Conservation (phyloP, 2,888 invertebrate genomes). For the Sinopyrophorus schimmeli region DNA sequence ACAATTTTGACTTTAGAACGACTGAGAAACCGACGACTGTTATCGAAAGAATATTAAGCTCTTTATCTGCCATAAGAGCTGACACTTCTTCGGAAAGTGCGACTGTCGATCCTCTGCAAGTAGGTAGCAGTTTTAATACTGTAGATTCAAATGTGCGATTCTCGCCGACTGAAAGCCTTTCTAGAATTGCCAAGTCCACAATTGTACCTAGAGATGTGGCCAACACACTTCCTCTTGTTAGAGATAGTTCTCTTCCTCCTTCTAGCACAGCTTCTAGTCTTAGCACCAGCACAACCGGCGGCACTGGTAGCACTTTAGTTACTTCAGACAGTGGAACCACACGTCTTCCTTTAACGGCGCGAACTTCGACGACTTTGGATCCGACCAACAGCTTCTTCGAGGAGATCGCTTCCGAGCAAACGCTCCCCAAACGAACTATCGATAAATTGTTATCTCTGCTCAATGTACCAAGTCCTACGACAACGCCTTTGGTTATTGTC, state of each 20-base stretch:
- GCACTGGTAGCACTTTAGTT: conserved; percentile 16
- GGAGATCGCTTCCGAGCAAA: conserved; percentile 47
- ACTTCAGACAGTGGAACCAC: conserved; percentile 20
- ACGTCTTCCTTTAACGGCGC: conserved; percentile 29
- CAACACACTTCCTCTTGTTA: conserved; percentile 11
- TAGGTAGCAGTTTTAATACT: conserved; percentile 51
- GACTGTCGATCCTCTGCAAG: conserved; percentile 41
- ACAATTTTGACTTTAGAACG: conserved; percentile 39
- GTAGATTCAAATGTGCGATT: conserved; percentile 37
- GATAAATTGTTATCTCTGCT: conserved; percentile 49
- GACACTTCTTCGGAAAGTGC: conserved; percentile 42
- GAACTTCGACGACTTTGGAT: conserved; percentile 32
- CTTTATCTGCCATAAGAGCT: conserved; percentile 53
- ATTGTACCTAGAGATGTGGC: conserved; percentile 25
- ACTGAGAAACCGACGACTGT: conserved; percentile 54
- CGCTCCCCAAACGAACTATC: conserved; percentile 49
- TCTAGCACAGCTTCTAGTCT: conserved; percentile 41
- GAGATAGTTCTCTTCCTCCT: conserved; percentile 33
- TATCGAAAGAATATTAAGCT: conserved; percentile 54
- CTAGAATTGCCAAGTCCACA: conserved; percentile 43
- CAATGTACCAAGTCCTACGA: conserved; percentile 49
- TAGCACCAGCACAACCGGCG: conserved; percentile 16
- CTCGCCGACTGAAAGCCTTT: conserved; percentile 16
- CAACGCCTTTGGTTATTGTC: conserved; percentile 42
- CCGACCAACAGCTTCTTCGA: conserved; percentile 47